Conservation (phyloP, 2,888 invertebrate genomes). For the Cynaeus angustus region DNA sequence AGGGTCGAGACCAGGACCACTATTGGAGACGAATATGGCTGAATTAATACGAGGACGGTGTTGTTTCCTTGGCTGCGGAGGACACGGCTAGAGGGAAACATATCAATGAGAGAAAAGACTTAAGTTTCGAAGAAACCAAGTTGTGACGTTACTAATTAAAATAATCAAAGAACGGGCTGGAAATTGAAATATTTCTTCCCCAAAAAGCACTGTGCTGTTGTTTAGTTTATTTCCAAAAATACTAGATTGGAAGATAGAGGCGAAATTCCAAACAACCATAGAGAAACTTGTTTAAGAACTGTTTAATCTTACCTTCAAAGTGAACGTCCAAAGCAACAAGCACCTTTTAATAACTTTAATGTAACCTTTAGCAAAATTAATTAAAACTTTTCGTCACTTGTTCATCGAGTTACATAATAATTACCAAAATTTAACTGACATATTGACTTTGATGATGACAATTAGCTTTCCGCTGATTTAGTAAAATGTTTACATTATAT, state of each 20-base stretch:
- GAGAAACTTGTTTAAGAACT: background rate
- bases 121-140: background rate
- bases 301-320: background rate
- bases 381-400: background rate
- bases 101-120: background rate
- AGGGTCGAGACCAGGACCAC: slow-evolving; percentile 84
- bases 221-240: no score
- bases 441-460: background rate
- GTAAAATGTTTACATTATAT: no score
- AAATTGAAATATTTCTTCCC: no score
- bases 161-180: background rate
- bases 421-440: background rate
- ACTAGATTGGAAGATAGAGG: no score
- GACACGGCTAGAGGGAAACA: slow-evolving; percentile 24
- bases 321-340: background rate
- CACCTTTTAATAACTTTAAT: background rate
- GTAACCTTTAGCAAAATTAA: background rate
- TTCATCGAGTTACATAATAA: background rate
- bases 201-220: no score
- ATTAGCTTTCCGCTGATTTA: no score
- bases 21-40: slow-evolving; percentile 87
- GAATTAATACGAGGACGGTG: slow-evolving; percentile 88
- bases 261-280: no score
- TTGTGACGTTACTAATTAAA: background rate
- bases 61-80: slow-evolving; percentile 70